phyloP scores from a whole-genome alignment of 2,113 vertebrate genomes.

The Phasianus colchicus region DNA sequence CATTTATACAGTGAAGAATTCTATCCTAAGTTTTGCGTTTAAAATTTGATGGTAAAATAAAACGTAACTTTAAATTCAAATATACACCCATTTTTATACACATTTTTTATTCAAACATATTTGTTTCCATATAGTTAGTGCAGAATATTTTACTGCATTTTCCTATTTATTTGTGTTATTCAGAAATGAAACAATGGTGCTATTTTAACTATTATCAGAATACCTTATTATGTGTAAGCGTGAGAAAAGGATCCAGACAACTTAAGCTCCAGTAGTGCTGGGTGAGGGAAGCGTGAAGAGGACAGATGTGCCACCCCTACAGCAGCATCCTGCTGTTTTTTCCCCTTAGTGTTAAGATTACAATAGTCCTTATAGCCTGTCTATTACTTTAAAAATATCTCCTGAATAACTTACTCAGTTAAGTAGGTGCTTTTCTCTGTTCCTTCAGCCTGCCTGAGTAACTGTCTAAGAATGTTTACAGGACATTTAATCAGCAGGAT shows the following conservation, averaged over 20 bases:
- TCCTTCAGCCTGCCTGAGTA: constrained; percentile 12
- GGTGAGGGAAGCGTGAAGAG: neutral
- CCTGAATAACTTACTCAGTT: neutral
- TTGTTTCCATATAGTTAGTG: neutral
- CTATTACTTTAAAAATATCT: neutral
- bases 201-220: neutral
- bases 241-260: neutral
- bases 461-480: constrained; percentile 51
- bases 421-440: constrained; percentile 19
- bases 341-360: neutral
- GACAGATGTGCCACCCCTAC: neutral
- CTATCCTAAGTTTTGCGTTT: neutral
- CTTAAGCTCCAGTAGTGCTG: neutral
- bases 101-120: neutral
- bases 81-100: neutral
- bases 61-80: neutral
- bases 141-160: neutral
- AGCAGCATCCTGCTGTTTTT: neutral
- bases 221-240: neutral
- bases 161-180: neutral
- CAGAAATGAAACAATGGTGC: neutral
- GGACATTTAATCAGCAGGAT: constrained; percentile 42
- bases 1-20: neutral
- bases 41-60: neutral
- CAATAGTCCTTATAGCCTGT: neutral